Evolutionary conservation across 2,113 vertebrate species (phyloP).

Genomic region (Nannospalax galili): DNA sequence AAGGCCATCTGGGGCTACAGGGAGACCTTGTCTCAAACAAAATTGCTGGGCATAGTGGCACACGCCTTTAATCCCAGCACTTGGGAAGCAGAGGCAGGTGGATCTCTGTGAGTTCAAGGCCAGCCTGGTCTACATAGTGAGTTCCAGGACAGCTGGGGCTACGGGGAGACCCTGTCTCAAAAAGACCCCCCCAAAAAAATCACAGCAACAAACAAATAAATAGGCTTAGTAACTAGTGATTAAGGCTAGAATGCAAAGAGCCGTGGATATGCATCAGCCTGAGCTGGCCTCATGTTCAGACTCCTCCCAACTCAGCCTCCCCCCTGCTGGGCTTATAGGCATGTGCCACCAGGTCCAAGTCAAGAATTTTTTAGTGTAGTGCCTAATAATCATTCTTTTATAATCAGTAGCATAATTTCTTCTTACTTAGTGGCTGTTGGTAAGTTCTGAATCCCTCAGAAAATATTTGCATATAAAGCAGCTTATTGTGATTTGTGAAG

Average conservation of each 20-base stretch:
- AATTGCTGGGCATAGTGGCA: background rate
- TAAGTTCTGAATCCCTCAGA: background rate
- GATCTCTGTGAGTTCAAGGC: background rate
- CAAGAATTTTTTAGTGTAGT: background rate
- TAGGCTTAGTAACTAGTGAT: background rate
- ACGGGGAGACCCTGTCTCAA: background rate
- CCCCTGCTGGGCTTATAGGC: background rate
- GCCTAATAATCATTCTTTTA: background rate
- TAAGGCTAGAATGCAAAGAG: background rate
- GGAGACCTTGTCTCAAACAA: too few relatives aligned
- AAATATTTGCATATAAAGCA: background rate
- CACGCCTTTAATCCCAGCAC: background rate
- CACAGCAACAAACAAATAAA: background rate
- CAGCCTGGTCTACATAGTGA: background rate
- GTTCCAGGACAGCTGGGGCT: too few relatives aligned
- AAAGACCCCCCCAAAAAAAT: background rate
- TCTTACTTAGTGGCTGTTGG: background rate
- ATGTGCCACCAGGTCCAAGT: background rate
- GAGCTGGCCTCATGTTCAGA: background rate
- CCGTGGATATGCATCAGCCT: background rate
- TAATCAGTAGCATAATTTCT: background rate
- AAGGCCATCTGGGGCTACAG: too few relatives aligned
- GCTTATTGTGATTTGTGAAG: background rate
- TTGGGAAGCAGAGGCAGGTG: background rate
- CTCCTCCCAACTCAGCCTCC: background rate